Evolutionary conservation across 2,888 invertebrate species (phyloP).

Genomic region (Aethes cnicana): DNA sequence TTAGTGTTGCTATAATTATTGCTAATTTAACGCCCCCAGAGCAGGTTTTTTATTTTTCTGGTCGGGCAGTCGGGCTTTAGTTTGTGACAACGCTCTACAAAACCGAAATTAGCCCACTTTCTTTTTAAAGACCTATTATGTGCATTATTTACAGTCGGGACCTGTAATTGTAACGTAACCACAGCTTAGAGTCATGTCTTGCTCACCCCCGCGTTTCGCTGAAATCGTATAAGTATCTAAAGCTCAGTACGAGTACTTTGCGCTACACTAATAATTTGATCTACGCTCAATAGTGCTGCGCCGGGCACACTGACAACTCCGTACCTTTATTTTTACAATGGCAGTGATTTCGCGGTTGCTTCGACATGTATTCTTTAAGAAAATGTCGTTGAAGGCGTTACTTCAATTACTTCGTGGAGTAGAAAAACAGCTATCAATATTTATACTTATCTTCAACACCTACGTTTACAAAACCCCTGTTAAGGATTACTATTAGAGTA

Average conservation of each 20-base stretch:
- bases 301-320: constrained; percentile 69
- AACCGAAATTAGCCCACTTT: too few relatives aligned
- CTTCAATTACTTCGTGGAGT: constrained; percentile 11
- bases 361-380: constrained; percentile 19
- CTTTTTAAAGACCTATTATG: too few relatives aligned
- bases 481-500: constrained; percentile 32
- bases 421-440: constrained; percentile 14
- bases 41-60: too few relatives aligned
- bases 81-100: too few relatives aligned
- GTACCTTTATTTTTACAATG: constrained; percentile 6
- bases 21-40: too few relatives aligned
- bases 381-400: constrained; percentile 27
- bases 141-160: too few relatives aligned
- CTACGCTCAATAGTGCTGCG: constrained; percentile 58
- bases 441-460: constrained; percentile 9
- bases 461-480: constrained; percentile 24
- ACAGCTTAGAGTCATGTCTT: constrained; percentile 1
- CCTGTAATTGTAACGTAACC: too few relatives aligned
- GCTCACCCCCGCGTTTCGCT: constrained; percentile 38
- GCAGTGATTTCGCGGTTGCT: constrained; percentile 19
- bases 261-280: constrained; percentile 63
- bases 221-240: constrained; percentile 52
- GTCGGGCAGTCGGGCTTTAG: too few relatives aligned
- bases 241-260: constrained; percentile 60
- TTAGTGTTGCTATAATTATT: too few relatives aligned